phyloP scores from a whole-genome alignment of 2,888 invertebrate species.

The Erebia epiphron region DNA sequence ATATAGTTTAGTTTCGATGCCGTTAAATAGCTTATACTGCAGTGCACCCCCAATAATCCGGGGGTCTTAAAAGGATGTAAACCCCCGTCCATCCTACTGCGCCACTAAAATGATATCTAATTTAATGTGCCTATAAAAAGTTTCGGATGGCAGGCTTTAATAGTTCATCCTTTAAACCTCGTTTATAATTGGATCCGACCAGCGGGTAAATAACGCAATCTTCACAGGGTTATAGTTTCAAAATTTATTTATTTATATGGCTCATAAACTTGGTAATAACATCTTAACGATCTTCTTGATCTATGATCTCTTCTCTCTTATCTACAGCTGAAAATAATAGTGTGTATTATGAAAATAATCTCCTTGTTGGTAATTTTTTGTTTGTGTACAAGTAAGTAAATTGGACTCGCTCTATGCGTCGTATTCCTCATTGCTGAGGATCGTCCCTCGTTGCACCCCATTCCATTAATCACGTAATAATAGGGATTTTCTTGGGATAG shows the following conservation, averaged over 20 bases:
- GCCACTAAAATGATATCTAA: conserved; percentile 42
- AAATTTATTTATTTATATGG: conserved; percentile 17
- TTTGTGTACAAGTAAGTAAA: too few species aligned
- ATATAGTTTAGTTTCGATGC: conserved; percentile 20
- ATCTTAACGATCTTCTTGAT: conserved; percentile 10
- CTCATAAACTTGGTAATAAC: conserved; percentile 7
- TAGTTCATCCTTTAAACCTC: conserved; percentile 43
- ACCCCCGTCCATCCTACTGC: conserved; percentile 39
- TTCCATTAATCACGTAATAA: too few species aligned
- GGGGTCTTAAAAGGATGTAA: conserved; percentile 42
- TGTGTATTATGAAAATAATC: too few species aligned
- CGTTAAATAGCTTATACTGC: conserved; percentile 29
- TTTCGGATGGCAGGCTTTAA: conserved; percentile 38
- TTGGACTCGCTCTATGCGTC: too few species aligned
- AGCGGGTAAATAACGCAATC: conserved; percentile 18
- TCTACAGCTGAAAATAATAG: neutral
- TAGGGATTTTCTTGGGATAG: too few species aligned
- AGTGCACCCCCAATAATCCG: conserved; percentile 37
- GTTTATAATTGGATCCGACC: conserved; percentile 34
- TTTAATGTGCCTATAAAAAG: conserved; percentile 42
- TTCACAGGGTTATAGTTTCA: conserved; percentile 16
- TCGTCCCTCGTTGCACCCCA: too few species aligned
- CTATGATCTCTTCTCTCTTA: neutral
- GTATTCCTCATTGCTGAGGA: too few species aligned
- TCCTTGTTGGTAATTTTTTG: too few species aligned